phyloP scores from a whole-genome alignment of 2,113 vertebrate species.

The Urocitellus parryii region DNA sequence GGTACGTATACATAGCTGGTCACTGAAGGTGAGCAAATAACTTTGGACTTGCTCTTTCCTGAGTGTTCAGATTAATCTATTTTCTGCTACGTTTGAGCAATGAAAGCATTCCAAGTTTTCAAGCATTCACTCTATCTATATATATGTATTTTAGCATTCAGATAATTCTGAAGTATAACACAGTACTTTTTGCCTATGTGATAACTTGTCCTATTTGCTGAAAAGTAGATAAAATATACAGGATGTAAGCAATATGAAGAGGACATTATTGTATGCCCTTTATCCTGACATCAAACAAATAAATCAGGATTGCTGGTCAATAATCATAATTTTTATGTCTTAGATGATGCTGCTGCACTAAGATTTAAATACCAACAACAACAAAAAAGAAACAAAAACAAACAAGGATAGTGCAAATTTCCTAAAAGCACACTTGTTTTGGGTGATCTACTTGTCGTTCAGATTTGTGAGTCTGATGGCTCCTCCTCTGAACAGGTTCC shows the following conservation, averaged over 20 bases:
- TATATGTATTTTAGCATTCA: not conserved
- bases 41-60: not conserved
- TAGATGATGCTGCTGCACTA: not conserved
- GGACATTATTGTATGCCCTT: not conserved
- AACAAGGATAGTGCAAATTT: not conserved
- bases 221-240: not conserved
- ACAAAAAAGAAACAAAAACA: not conserved
- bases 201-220: not conserved
- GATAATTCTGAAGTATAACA: not conserved
- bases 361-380: not conserved
- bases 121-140: not conserved
- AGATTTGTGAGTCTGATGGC: not conserved
- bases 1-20: too few species aligned
- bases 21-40: not conserved
- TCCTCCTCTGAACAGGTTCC: not conserved
- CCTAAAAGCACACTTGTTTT: not conserved
- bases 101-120: not conserved
- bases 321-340: not conserved
- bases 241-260: not conserved
- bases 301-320: not conserved
- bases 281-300: not conserved
- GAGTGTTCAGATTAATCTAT: not conserved
- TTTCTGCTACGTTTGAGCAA: not conserved
- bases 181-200: not conserved
- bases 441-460: not conserved